Conservation (phyloP, 1,140 invertebrate species). For the Leptoteleia sp. region DNA sequence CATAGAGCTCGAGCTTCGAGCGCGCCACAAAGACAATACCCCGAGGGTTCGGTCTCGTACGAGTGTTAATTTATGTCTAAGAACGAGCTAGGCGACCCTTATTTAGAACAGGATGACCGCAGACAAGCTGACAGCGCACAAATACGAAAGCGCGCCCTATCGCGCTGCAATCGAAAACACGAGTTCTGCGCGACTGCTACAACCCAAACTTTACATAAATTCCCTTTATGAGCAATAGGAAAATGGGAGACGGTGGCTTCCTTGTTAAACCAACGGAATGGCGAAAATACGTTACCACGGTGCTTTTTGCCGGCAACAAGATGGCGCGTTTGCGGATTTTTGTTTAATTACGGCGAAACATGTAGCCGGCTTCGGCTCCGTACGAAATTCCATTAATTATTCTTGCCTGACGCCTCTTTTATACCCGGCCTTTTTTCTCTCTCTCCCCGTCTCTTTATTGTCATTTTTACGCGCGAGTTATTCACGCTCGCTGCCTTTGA, state of each 20-base stretch:
- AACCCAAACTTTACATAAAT: constrained; percentile 67
- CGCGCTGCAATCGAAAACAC: constrained; percentile 65
- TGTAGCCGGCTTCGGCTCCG: background rate
- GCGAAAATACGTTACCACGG: constrained; percentile 48
- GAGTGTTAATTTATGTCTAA: constrained; percentile 70
- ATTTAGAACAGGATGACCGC: constrained; percentile 69
- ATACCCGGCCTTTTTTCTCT: constrained; percentile 48
- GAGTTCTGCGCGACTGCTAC: constrained; percentile 53
- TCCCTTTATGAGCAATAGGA: constrained; percentile 64
- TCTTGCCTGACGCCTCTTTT: constrained; percentile 22
- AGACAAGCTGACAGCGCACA: constrained; percentile 68
- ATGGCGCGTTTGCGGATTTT: constrained; percentile 49
- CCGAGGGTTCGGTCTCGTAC: constrained; percentile 68
- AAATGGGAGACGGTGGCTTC: constrained; percentile 54
- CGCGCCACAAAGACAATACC: constrained; percentile 68
- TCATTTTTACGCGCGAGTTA: background rate
- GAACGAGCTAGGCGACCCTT: constrained; percentile 68
- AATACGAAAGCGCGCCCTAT: constrained; percentile 66
- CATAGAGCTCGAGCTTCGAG: constrained; percentile 62
- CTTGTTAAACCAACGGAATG: constrained; percentile 46
- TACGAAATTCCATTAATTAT: constrained; percentile 34
- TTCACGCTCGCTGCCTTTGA: constrained; percentile 24
- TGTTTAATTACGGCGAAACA: constrained; percentile 51
- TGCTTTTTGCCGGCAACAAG: constrained; percentile 37
- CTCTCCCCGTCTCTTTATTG: constrained; percentile 35